Percentiles rank a stretch among this genome's conserved stretches.
phyloP scores from a whole-genome alignment of 2,797 vertebrate species.

The Hippoglossus hippoglossus region DNA sequence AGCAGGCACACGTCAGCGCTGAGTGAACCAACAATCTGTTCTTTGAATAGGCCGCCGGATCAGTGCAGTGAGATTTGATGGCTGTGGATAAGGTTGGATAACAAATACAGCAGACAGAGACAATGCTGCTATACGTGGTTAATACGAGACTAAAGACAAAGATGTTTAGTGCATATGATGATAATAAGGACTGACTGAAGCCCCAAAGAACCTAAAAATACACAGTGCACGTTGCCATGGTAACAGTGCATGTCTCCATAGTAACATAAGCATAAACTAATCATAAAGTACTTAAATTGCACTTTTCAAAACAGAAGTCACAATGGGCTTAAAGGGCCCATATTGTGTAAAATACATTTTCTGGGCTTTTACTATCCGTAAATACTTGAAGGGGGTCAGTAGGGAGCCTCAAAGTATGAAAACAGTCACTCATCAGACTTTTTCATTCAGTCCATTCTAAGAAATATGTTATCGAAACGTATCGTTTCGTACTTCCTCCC shows the following conservation, averaged over 20 bases:
- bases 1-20: slow-evolving; percentile 37
- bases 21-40: slow-evolving; percentile 14
- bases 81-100: slow-evolving; percentile 33
- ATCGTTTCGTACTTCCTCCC: too few species aligned
- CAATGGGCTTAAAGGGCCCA: slow-evolving; percentile 8
- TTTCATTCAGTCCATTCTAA: too few species aligned
- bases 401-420: too few species aligned
- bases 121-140: not conserved
- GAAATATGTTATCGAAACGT: too few species aligned
- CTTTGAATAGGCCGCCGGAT: slow-evolving; percentile 48
- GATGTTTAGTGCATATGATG: not conserved
- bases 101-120: slow-evolving; percentile 17
- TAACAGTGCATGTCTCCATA: slow-evolving; percentile 18
- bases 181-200: not conserved
- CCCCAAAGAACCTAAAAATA: slow-evolving; percentile 12
- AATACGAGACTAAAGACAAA: not conserved
- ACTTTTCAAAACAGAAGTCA: slow-evolving; percentile 16
- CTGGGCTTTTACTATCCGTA: too few species aligned
- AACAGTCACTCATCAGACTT: too few species aligned
- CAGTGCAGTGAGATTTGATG: slow-evolving; percentile 46
- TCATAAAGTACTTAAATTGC: slow-evolving; percentile 23
- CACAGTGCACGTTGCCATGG: slow-evolving; percentile 26
- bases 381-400: not conserved
- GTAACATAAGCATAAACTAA: slow-evolving; percentile 39
- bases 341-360: not conserved